These are phyloP conservation scores for Seriola dumerili DNA, from an alignment of 2,113 vertebrate genomes.

Conservation along the genomic window DNA sequence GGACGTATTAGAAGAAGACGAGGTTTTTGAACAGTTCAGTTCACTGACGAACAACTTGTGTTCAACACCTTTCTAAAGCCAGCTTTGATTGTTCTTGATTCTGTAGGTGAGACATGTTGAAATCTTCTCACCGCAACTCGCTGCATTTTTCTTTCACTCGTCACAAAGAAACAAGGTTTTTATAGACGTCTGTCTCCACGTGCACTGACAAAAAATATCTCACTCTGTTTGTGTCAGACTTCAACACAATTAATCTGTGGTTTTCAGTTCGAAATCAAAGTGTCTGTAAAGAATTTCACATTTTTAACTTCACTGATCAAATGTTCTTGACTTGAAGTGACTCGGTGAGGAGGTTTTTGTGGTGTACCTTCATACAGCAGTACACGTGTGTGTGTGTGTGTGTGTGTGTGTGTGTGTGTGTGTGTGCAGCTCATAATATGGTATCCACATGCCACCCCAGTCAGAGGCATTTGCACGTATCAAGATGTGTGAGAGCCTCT, in stretches of 20 bases:
- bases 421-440: not conserved
- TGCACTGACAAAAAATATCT: no score
- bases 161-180: not conserved
- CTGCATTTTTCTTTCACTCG: not conserved
- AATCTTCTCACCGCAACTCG: not conserved
- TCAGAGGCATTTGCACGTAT: constrained; percentile 39
- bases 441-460: constrained; percentile 27
- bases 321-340: not conserved
- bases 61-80: no score
- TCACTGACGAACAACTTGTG: no score
- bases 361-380: not conserved
- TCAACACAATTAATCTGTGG: no score
- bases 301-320: no score
- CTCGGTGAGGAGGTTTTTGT: not conserved
- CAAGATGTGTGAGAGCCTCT: constrained; percentile 42
- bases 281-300: no score
- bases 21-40: no score
- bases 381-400: constrained; percentile 5
- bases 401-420: constrained; percentile 29
- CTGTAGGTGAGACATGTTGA: not conserved
- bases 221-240: no score
- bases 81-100: no score
- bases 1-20: no score
- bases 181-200: not conserved
- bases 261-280: no score